phyloP scores from a whole-genome alignment of 2,797 vertebrate species.

The Bovichtus diacanthus region DNA sequence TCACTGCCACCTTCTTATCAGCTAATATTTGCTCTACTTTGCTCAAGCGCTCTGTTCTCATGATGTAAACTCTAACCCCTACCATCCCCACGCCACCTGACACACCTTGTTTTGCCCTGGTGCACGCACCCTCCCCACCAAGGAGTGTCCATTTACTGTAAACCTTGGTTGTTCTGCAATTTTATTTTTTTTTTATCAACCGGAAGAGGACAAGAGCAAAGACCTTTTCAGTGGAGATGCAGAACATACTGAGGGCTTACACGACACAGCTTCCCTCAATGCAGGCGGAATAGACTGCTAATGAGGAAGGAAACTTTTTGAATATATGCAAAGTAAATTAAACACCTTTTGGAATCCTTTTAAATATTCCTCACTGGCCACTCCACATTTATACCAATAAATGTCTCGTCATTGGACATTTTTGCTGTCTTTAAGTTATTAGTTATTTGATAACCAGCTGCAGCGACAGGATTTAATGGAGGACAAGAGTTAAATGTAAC shows the following conservation, averaged over 20 bases:
- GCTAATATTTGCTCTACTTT: constrained; percentile 68
- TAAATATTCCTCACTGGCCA: neutral
- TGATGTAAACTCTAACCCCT: constrained; percentile 45
- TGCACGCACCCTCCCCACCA: constrained; percentile 13
- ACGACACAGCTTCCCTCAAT: neutral
- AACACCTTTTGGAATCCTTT: neutral
- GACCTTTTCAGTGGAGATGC: neutral
- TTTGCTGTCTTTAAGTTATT: neutral
- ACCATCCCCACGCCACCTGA: constrained; percentile 1
- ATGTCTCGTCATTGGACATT: neutral
- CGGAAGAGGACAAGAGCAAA: neutral
- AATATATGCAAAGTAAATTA: neutral
- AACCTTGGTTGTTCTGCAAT: constrained; percentile 29
- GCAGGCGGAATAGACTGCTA: neutral
- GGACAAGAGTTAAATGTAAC: constrained; percentile 30
- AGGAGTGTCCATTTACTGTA: constrained; percentile 75
- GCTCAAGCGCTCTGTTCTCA: constrained; percentile 18
- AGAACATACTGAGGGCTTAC: neutral
- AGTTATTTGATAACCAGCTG: neutral
- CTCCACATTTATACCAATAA: neutral
- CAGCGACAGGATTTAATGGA: neutral
- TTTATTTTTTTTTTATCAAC: constrained; percentile 4
- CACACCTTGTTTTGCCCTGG: constrained; percentile 75
- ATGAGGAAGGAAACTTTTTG: neutral
- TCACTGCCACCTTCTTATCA: constrained; percentile 14